These are phyloP conservation scores for Papilio helenus DNA, from an alignment of 1,140 invertebrate genomes.

Conservation along the genomic window DNA sequence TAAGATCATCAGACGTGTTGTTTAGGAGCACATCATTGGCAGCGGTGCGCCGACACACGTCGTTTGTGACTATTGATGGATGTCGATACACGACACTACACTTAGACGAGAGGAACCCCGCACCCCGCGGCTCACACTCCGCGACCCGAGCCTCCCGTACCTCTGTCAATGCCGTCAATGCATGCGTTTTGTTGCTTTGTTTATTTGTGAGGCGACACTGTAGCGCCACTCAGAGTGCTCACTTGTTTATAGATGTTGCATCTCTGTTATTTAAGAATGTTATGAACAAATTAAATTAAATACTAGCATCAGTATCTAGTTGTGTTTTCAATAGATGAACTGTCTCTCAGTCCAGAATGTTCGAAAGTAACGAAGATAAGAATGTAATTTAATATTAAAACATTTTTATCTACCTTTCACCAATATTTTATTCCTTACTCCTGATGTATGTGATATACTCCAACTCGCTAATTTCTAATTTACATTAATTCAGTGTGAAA, in stretches of 20 bases:
- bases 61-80: neutral
- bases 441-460: no score
- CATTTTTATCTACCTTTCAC: no score
- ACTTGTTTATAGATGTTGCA: neutral
- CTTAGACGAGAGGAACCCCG: neutral
- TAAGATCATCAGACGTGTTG: neutral
- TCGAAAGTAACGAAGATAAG: no score
- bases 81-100: slow-evolving; percentile 25
- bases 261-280: neutral
- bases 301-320: neutral
- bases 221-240: neutral
- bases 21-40: neutral
- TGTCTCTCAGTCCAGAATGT: no score
- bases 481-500: neutral
- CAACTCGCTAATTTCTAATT: neutral
- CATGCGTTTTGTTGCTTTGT: slow-evolving; percentile 12
- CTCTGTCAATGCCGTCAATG: neutral
- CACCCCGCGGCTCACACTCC: neutral
- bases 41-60: neutral
- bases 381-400: no score
- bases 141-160: neutral
- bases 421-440: no score
- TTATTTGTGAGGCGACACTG: slow-evolving; percentile 7
- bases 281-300: neutral
- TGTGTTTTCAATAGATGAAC: neutral